A percentile compares a stretch with the other conserved stretches of the same genome.
These are phyloP conservation scores for Pachydiplax longipennis DNA, from an alignment of 2,888 invertebrate species.

Conservation along the genomic window DNA sequence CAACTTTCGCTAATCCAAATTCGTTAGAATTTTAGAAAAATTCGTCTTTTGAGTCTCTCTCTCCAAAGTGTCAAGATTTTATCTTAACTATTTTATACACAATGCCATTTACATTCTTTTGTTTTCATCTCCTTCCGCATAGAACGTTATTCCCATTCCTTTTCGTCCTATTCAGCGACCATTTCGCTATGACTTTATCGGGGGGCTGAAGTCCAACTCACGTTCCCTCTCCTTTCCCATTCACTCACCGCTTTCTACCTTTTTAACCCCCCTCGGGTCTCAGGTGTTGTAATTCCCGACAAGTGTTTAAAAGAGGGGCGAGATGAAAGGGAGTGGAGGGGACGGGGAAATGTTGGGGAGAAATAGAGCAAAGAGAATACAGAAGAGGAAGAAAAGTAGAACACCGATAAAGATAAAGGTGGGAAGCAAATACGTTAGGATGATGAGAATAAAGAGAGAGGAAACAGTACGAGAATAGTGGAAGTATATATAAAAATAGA, in stretches of 20 bases:
- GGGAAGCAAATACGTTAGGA: too few relatives aligned
- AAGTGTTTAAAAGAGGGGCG: slow-evolving; percentile 17
- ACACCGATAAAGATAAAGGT: neutral
- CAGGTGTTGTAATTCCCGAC: slow-evolving; percentile 43
- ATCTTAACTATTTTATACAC: too few relatives aligned
- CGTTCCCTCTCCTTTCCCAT: neutral
- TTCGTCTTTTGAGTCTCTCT: too few relatives aligned
- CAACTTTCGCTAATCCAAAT: too few relatives aligned
- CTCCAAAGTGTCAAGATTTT: too few relatives aligned
- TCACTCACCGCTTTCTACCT: neutral
- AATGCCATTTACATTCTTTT: too few relatives aligned
- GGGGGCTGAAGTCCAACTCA: neutral
- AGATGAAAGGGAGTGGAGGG: neutral
- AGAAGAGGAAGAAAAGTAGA: neutral
- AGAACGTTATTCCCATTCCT: neutral
- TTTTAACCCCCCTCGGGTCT: neutral
- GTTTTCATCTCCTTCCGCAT: neutral
- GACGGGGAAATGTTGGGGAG: neutral
- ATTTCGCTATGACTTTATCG: neutral
- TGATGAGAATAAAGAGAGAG: neutral
- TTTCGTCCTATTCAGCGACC: neutral
- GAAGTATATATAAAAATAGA: too few relatives aligned
- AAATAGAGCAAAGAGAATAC: too few relatives aligned
- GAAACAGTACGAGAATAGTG: neutral
- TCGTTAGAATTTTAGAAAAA: too few relatives aligned